phyloP scores from a whole-genome alignment of 2,113 vertebrate species.

The Perognathus longimembris region DNA sequence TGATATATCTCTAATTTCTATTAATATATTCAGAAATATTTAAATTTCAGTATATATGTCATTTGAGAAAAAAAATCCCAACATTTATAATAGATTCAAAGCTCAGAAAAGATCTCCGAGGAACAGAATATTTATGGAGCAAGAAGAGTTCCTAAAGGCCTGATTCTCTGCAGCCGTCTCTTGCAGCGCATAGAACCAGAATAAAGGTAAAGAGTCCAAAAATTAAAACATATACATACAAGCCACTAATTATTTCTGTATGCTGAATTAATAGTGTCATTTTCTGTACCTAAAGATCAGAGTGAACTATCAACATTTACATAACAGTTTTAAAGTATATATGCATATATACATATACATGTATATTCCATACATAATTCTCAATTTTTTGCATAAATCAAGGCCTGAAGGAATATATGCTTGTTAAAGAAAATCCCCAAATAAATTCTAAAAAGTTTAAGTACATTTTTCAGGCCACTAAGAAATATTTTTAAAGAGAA shows the following conservation, averaged over 20 bases:
- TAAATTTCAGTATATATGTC: conserved; percentile 9
- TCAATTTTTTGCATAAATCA: not conserved
- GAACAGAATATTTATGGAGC: not conserved
- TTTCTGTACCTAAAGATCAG: not conserved
- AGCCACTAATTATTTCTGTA: conserved; percentile 16
- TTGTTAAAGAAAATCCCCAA: not conserved
- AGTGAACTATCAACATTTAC: not conserved
- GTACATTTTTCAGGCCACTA: not conserved
- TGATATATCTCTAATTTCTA: not conserved
- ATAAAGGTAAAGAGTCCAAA: not conserved
- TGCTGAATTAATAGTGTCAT: not conserved
- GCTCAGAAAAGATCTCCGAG: conserved; percentile 2
- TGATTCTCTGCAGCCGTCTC: not conserved
- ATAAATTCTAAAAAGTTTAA: not conserved
- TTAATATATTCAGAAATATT: conserved; percentile 31
- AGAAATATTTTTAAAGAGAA: not conserved
- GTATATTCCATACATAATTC: not conserved
- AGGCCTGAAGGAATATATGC: not conserved
- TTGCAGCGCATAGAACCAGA: not conserved
- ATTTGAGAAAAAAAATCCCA: not conserved
- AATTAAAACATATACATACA: not conserved
- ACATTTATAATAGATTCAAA: not conserved
- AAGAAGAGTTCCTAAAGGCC: not conserved
- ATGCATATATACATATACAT: not conserved
- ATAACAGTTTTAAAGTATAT: not conserved